A percentile compares a stretch with the other conserved stretches of the same genome.
phyloP scores from a whole-genome alignment of 1,140 invertebrate species.

The Hydropsyche tenuis region DNA sequence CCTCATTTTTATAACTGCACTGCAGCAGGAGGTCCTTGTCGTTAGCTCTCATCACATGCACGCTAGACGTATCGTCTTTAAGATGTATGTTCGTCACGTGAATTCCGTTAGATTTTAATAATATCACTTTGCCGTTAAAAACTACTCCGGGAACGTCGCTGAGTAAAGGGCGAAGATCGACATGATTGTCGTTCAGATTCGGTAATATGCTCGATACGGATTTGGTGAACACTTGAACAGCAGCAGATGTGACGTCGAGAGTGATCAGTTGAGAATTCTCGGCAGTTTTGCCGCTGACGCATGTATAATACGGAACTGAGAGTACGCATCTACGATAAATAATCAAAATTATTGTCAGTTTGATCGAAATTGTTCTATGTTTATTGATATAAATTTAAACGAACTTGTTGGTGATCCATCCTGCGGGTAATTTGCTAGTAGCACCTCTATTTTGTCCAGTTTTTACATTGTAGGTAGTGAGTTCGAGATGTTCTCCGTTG shows the following conservation, averaged over 20 bases:
- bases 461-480: slow-evolving; percentile 71
- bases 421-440: slow-evolving; percentile 67
- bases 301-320: slow-evolving; percentile 69
- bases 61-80: slow-evolving; percentile 52
- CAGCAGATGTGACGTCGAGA: slow-evolving; percentile 60
- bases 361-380: slow-evolving; percentile 17
- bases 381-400: slow-evolving; percentile 46
- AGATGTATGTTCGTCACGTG: slow-evolving; percentile 51
- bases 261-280: slow-evolving; percentile 59
- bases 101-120: slow-evolving; percentile 57
- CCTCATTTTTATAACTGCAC: slow-evolving; percentile 52
- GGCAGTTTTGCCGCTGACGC: slow-evolving; percentile 60
- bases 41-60: slow-evolving; percentile 53
- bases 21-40: slow-evolving; percentile 55
- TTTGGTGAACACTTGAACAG: slow-evolving; percentile 56
- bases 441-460: slow-evolving; percentile 69
- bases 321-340: slow-evolving; percentile 65
- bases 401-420: slow-evolving; percentile 70
- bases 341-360: background rate
- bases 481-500: slow-evolving; percentile 71
- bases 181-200: slow-evolving; percentile 44
- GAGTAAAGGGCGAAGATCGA: slow-evolving; percentile 48
- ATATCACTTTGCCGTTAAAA: slow-evolving; percentile 56
- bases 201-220: slow-evolving; percentile 55
- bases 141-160: slow-evolving; percentile 53